Conservation (phyloP, 2,797 vertebrate genomes). For the Lacerta agilis region DNA sequence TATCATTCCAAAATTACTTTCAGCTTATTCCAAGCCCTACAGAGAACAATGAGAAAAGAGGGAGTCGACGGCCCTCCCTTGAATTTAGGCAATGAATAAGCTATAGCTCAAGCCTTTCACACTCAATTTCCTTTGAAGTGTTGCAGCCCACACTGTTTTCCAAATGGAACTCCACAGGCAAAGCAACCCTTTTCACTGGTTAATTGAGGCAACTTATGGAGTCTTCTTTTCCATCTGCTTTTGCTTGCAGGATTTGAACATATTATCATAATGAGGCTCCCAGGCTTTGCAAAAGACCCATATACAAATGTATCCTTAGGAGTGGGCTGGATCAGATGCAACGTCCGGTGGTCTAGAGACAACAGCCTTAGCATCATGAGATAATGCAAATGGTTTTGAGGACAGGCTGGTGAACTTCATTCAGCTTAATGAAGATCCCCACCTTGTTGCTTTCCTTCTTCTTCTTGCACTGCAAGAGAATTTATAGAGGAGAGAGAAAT, state of each 20-base stretch:
- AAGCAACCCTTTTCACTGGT: background rate
- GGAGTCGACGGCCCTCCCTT: background rate
- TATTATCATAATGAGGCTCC: background rate
- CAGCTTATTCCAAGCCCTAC: background rate
- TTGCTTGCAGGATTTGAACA: background rate
- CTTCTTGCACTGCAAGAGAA: slow-evolving; percentile 18
- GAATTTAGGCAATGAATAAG: background rate
- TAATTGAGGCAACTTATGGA: background rate
- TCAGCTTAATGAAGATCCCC: background rate
- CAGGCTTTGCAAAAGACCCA: background rate
- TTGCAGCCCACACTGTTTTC: background rate
- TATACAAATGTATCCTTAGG: background rate
- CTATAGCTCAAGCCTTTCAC: background rate
- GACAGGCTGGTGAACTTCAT: background rate
- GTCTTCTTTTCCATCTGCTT: background rate
- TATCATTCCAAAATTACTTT: background rate
- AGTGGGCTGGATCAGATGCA: background rate
- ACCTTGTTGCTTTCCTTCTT: background rate
- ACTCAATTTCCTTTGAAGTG: background rate
- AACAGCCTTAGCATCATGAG: background rate
- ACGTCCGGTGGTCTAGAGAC: background rate
- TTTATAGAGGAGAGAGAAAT: background rate
- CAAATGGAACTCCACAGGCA: background rate
- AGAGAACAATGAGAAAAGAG: background rate
- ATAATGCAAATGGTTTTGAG: background rate